Conservation (phyloP, 2,113 vertebrate genomes). For the Tachysurus vachellii region DNA sequence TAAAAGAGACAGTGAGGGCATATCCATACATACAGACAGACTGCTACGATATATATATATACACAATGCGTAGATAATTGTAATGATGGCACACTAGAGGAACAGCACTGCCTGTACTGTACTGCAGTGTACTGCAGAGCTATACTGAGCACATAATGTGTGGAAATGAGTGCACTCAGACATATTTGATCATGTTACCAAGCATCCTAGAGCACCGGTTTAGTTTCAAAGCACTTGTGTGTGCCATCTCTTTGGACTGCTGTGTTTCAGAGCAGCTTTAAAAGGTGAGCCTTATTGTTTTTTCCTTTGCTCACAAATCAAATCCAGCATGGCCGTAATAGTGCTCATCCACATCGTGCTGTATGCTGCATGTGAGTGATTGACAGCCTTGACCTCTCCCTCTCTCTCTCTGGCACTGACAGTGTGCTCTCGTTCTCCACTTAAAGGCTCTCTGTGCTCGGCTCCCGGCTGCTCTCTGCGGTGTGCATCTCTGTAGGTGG, state of each 20-base stretch:
- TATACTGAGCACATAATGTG: background rate
- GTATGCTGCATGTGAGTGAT: background rate
- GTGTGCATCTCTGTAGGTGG: conserved; percentile 48
- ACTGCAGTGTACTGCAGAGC: background rate
- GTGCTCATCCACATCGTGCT: background rate
- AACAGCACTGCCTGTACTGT: background rate
- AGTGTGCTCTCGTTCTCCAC: background rate
- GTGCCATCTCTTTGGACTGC: conserved; percentile 16
- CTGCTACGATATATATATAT: background rate
- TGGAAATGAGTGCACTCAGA: background rate
- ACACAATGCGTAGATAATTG: background rate
- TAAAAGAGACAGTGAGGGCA: conserved; percentile 36
- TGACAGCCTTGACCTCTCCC: background rate
- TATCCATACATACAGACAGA: conserved; percentile 1
- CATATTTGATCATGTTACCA: background rate
- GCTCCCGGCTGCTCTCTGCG: conserved; percentile 61
- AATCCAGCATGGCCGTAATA: conserved; percentile 1
- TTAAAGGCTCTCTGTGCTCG: conserved; percentile 62
- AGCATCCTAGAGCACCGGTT: background rate
- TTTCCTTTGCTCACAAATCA: background rate
- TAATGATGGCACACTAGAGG: background rate
- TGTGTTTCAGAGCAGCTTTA: background rate
- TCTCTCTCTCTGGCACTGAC: background rate
- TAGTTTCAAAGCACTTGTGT: conserved; percentile 26
- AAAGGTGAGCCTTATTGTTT: background rate